phyloP scores from a whole-genome alignment of 2,113 vertebrate genomes.

The Podarcis muralis region DNA sequence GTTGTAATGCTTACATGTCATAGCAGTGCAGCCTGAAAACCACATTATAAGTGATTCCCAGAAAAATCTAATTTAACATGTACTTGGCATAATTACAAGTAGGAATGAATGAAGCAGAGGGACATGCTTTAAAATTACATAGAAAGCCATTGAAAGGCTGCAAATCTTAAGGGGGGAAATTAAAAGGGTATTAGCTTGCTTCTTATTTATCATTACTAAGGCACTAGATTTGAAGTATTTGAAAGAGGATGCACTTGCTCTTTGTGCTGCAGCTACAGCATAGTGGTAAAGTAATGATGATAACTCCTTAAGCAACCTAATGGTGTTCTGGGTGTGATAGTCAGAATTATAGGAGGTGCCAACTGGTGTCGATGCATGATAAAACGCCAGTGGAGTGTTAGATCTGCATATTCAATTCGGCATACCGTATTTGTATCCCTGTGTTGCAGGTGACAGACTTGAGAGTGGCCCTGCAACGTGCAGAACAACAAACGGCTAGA shows the following conservation, averaged over 20 bases:
- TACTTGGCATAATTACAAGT: background rate
- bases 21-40: background rate
- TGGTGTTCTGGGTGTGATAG: background rate
- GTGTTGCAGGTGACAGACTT: slow-evolving; percentile 88
- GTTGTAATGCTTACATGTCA: background rate
- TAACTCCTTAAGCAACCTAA: background rate
- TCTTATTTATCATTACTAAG: background rate
- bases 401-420: background rate
- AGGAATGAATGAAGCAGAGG: background rate
- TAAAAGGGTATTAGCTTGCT: background rate
- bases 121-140: background rate
- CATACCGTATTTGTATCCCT: background rate
- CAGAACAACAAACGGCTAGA: slow-evolving; percentile 92
- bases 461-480: slow-evolving; percentile 88
- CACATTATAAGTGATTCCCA: background rate
- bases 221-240: background rate
- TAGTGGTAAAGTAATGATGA: background rate
- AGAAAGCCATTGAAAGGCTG: background rate
- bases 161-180: background rate
- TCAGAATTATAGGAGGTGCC: background rate
- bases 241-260: background rate
- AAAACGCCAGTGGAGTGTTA: background rate
- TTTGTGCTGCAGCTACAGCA: background rate
- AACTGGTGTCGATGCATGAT: background rate
- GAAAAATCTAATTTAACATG: background rate